Conservation (phyloP, 2,888 invertebrate genomes). For the Cremastinae sp. region DNA sequence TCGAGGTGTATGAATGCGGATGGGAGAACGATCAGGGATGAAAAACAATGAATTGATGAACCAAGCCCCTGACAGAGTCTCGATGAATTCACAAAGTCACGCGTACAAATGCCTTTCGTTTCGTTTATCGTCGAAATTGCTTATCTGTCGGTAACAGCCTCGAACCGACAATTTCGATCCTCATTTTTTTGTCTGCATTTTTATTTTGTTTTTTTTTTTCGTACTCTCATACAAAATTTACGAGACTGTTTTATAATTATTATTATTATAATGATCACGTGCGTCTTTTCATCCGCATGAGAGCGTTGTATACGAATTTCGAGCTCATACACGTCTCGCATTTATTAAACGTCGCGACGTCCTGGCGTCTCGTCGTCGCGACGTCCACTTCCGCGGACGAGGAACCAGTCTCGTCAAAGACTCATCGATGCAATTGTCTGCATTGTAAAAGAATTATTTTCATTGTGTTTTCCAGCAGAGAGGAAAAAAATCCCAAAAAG, state of each 20-base stretch:
- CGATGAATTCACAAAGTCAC: conserved; percentile 31
- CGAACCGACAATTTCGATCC: conserved; percentile 67
- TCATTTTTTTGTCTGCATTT: too few species aligned
- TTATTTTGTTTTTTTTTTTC: too few species aligned
- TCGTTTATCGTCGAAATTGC: conserved; percentile 56
- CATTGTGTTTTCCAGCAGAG: not conserved
- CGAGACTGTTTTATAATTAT: conserved; percentile 11
- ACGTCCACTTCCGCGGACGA: conserved; percentile 70
- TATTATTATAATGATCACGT: conserved; percentile 19
- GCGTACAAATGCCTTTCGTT: not conserved
- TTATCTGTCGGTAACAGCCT: conserved; percentile 68
- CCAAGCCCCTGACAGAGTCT: not conserved
- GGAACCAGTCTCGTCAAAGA: conserved; percentile 12
- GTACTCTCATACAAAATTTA: too few species aligned
- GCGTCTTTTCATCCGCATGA: conserved; percentile 22
- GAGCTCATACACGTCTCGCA: conserved; percentile 46
- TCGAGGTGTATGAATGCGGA: not conserved
- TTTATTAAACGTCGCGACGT: conserved; percentile 73
- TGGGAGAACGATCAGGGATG: conserved; percentile 16
- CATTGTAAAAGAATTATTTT: too few species aligned
- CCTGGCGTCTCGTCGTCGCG: conserved; percentile 73
- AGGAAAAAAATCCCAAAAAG: too few species aligned
- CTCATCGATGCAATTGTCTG: conserved; percentile 9
- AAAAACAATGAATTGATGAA: conserved; percentile 53
- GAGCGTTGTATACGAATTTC: conserved; percentile 27